Percentiles rank a stretch among this genome's conserved stretches.
These are phyloP conservation scores for Lepidurus arcticus DNA, from an alignment of 1,140 invertebrate species.

Conservation along the genomic window DNA sequence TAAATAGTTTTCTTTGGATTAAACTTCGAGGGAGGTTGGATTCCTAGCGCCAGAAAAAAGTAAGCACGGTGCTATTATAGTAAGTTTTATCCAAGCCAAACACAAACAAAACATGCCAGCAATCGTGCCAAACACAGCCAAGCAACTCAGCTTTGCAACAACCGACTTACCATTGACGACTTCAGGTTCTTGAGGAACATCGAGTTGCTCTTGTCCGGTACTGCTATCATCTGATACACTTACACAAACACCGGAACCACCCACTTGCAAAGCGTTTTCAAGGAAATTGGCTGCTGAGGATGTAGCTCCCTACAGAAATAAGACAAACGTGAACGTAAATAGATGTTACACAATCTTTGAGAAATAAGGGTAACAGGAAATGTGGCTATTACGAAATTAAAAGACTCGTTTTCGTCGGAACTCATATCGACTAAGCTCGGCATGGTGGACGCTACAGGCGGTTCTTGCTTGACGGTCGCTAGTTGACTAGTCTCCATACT, in stretches of 20 bases:
- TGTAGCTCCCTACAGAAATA: not conserved
- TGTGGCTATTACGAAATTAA: not conserved
- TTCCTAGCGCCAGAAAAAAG: too few relatives aligned
- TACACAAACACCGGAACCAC: not conserved
- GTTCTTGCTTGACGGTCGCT: slow-evolving; percentile 6
- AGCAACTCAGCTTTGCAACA: not conserved
- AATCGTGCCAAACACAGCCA: not conserved
- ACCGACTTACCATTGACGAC: not conserved
- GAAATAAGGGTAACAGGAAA: not conserved
- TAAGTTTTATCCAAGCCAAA: too few relatives aligned
- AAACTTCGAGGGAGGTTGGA: too few relatives aligned
- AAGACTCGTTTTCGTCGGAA: not conserved
- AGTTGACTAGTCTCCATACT: not conserved
- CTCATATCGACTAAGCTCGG: not conserved
- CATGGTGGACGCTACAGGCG: not conserved
- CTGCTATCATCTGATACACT: not conserved
- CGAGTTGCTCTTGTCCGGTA: not conserved
- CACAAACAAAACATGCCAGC: not conserved
- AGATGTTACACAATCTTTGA: not conserved
- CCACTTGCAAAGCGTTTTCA: not conserved
- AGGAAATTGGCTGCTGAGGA: not conserved
- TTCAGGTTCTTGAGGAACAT: not conserved
- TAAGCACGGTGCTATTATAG: too few relatives aligned
- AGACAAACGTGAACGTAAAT: not conserved
- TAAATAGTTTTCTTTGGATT: too few relatives aligned